Percentiles rank a stretch among this genome's conserved stretches.
phyloP scores from a whole-genome alignment of 2,888 invertebrate species.

The Drosophila niveifrons region DNA sequence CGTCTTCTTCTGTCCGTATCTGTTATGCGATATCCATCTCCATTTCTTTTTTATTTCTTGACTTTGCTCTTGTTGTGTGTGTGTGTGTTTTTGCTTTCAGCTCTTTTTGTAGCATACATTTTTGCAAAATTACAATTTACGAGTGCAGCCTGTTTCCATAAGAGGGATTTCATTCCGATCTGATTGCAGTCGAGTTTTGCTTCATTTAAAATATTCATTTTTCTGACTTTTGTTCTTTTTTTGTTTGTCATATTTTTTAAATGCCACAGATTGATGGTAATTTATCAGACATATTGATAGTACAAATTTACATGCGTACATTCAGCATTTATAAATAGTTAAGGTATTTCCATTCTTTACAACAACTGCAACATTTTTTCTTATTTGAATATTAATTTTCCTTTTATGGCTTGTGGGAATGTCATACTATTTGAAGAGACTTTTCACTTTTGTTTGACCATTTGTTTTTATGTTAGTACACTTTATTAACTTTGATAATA shows the following conservation, averaged over 20 bases:
- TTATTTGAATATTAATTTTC: background rate
- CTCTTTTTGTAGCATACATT: conserved; percentile 57
- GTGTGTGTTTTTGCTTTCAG: conserved; percentile 17
- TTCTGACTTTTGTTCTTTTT: background rate
- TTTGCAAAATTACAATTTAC: conserved; percentile 22
- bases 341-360: background rate
- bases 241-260: background rate
- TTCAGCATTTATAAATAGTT: background rate
- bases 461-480: too few species aligned
- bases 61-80: conserved; percentile 16
- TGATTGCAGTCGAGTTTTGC: conserved; percentile 3
- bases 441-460: too few species aligned
- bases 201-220: background rate
- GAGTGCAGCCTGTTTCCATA: conserved; percentile 27
- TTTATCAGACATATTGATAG: conserved; percentile 2
- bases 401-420: background rate
- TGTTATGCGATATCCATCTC: background rate
- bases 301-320: background rate
- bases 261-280: conserved; percentile 10
- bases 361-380: background rate
- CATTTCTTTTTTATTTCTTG: conserved; percentile 9
- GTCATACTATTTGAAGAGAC: background rate
- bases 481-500: too few species aligned
- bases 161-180: conserved; percentile 18
- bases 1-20: background rate